Evolutionary conservation across 2,888 invertebrate species (phyloP).

Genomic region (Amiota communis): DNA sequence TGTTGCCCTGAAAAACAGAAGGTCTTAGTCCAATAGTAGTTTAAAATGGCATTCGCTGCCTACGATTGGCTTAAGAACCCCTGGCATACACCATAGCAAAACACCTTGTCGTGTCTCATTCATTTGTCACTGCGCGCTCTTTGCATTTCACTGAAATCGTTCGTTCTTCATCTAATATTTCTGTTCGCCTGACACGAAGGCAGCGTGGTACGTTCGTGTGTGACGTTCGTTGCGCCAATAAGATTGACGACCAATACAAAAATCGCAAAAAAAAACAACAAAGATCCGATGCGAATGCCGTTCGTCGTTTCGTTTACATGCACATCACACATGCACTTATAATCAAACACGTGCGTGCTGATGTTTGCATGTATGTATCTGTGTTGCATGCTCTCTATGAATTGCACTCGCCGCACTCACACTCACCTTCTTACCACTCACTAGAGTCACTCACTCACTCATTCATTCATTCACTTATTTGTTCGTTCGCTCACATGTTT

Average conservation of each 20-base stretch:
- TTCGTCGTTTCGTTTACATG: neutral
- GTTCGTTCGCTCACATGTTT: slow-evolving; percentile 46
- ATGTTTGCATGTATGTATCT: slow-evolving; percentile 1
- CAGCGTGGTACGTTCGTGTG: slow-evolving; percentile 71
- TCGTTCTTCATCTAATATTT: neutral
- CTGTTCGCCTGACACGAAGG: slow-evolving; percentile 41
- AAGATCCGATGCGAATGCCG: neutral
- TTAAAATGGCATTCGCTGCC: neutral
- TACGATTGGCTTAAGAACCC: neutral
- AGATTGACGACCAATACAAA: slow-evolving; percentile 40
- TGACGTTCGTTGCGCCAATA: slow-evolving; percentile 64
- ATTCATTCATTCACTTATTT: neutral
- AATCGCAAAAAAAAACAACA: too few species aligned
- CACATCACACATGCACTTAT: slow-evolving; percentile 3
- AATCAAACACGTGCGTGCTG: neutral
- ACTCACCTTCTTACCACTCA: too few species aligned
- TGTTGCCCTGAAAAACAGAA: neutral
- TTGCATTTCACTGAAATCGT: neutral
- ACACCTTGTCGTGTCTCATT: neutral
- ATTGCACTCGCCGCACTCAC: too few species aligned
- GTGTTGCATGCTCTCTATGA: too few species aligned
- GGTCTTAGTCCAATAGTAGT: neutral
- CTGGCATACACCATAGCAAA: too few species aligned
- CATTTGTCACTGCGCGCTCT: neutral
- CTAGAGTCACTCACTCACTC: neutral